A percentile compares a stretch with the other conserved stretches of the same genome.
phyloP scores from a whole-genome alignment of 2,797 vertebrate genomes.

The Artibeus lituratus region DNA sequence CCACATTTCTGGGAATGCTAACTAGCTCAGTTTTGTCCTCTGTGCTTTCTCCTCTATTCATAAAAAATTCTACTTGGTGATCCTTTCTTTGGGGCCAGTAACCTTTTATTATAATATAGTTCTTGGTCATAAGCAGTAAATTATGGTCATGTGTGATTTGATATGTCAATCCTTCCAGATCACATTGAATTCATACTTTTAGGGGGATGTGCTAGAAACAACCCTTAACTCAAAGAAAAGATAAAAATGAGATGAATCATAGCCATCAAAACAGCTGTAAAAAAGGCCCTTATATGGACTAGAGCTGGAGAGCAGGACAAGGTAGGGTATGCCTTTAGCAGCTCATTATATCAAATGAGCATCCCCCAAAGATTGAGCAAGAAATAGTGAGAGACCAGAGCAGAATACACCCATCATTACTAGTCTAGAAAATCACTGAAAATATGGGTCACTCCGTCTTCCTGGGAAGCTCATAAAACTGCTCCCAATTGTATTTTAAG shows the following conservation, averaged over 20 bases:
- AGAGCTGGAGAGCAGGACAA: neutral
- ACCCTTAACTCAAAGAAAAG: neutral
- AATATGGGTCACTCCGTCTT: neutral
- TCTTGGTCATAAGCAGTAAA: neutral
- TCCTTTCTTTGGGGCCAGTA: neutral
- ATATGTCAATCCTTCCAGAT: neutral
- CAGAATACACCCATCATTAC: neutral
- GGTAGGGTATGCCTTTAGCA: neutral
- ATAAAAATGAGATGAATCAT: neutral
- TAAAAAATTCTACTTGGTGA: neutral
- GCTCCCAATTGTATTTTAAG: neutral
- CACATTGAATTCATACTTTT: neutral
- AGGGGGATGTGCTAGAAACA: neutral
- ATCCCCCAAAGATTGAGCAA: neutral
- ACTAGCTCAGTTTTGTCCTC: neutral
- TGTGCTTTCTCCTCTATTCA: neutral
- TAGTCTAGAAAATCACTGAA: neutral
- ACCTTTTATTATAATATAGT: neutral
- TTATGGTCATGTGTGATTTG: neutral
- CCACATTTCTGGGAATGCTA: neutral
- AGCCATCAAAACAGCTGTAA: neutral
- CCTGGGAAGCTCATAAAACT: neutral
- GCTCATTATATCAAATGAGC: neutral
- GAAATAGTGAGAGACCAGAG: neutral
- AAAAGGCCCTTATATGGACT: neutral